These are phyloP conservation scores for Pissodes strobi DNA, from an alignment of 1,140 invertebrate species.

Conservation along the genomic window DNA sequence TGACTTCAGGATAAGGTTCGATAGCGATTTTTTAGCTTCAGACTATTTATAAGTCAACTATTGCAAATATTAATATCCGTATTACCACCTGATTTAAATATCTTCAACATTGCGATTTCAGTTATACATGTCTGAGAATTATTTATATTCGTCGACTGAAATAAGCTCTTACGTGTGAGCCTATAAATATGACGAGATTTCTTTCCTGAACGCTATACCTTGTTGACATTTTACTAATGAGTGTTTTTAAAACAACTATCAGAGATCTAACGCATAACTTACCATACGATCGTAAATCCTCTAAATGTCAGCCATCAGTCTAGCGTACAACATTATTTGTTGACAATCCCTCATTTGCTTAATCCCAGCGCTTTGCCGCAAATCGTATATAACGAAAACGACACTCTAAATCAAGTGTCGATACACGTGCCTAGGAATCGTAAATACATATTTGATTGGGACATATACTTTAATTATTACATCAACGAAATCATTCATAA, in stretches of 20 bases:
- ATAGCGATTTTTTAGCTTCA: no score
- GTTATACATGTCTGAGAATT: no score
- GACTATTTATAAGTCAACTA: no score
- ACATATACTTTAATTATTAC: not conserved
- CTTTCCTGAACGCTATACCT: not conserved
- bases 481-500: no score
- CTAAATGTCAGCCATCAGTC: conserved; percentile 12
- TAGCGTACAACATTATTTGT: not conserved
- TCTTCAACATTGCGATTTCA: no score
- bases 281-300: not conserved
- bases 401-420: conserved; percentile 8
- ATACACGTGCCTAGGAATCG: conserved; percentile 2
- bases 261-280: conserved; percentile 10
- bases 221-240: conserved; percentile 12
- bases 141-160: no score
- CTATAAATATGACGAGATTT: not conserved
- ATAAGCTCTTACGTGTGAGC: not conserved
- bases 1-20: no score
- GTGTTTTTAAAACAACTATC: conserved; percentile 16
- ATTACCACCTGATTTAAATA: no score
- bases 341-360: conserved; percentile 14
- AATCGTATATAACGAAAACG: conserved; percentile 9
- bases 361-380: not conserved
- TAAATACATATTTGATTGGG: not conserved
- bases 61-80: no score